These are phyloP conservation scores for Cyclina sinensis DNA, from an alignment of 1,140 invertebrate genomes.

Conservation along the genomic window DNA sequence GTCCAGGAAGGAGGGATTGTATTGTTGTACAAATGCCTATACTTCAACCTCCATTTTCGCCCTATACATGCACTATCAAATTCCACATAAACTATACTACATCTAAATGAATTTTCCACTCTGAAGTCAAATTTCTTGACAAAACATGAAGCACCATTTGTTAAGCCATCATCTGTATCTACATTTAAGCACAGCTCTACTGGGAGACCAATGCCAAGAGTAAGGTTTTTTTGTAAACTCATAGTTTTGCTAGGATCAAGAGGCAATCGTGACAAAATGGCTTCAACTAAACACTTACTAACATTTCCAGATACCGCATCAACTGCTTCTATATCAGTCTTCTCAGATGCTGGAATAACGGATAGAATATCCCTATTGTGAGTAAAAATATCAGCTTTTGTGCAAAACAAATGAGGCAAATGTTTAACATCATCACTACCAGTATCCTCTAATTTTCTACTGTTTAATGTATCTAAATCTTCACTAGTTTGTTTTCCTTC, in stretches of 20 bases:
- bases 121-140: constrained; percentile 48
- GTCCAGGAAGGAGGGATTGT: not conserved
- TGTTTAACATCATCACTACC: not conserved
- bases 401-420: too few species aligned
- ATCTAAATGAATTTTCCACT: constrained; percentile 6
- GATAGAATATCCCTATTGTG: constrained; percentile 1
- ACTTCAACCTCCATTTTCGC: not conserved
- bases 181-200: too few species aligned
- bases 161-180: not conserved
- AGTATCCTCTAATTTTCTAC: not conserved
- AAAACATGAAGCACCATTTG: too few species aligned
- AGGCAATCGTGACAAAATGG: constrained; percentile 51
- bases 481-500: constrained; percentile 70
- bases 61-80: constrained; percentile 30
- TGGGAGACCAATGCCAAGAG: too few species aligned
- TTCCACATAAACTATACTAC: too few species aligned
- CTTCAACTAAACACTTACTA: not conserved
- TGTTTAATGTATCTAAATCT: constrained; percentile 57
- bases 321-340: constrained; percentile 32
- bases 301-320: constrained; percentile 18
- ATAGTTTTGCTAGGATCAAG: constrained; percentile 59
- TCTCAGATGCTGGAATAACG: not conserved
- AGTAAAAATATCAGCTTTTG: not conserved
- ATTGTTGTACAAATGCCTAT: not conserved
- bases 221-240: constrained; percentile 43